Percentiles rank a stretch among this genome's conserved stretches.
These are phyloP conservation scores for Keiferia lycopersicella DNA, from an alignment of 2,888 invertebrate genomes.

Conservation along the genomic window DNA sequence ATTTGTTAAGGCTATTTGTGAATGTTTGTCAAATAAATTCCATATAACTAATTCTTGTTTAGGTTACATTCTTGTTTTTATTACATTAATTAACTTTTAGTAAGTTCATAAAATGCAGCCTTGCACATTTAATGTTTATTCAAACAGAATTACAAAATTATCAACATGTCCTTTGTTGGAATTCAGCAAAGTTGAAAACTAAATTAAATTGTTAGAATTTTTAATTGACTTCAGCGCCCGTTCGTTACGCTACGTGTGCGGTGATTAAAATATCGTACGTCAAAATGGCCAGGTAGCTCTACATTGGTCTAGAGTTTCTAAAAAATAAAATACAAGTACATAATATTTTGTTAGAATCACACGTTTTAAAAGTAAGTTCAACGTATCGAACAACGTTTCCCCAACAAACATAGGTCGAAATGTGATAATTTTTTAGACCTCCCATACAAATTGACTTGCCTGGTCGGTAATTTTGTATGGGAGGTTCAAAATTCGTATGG, in stretches of 20 bases:
- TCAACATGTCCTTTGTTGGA: conserved; percentile 10
- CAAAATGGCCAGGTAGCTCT: background rate
- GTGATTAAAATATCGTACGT: conserved; percentile 15
- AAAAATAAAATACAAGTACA: background rate
- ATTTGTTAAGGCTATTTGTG: too few relatives aligned
- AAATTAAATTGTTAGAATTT: conserved; percentile 29
- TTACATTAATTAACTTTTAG: background rate
- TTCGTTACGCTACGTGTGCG: conserved; percentile 28
- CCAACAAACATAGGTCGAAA: too few relatives aligned
- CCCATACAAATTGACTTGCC: too few relatives aligned
- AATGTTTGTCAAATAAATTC: too few relatives aligned
- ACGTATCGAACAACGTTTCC: too few relatives aligned
- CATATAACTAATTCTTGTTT: too few relatives aligned
- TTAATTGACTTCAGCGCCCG: conserved; percentile 32
- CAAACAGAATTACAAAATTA: background rate
- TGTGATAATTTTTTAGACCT: too few relatives aligned
- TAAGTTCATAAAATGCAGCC: background rate
- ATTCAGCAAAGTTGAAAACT: conserved; percentile 8
- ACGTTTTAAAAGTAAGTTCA: too few relatives aligned
- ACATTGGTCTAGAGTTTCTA: background rate
- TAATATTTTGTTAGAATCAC: too few relatives aligned
- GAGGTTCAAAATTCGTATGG: too few relatives aligned
- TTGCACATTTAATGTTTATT: background rate
- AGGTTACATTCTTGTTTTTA: too few relatives aligned
- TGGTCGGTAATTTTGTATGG: too few relatives aligned